Evolutionary conservation across 2,888 invertebrate genomes (phyloP).

Genomic region (Trilocha varians): DNA sequence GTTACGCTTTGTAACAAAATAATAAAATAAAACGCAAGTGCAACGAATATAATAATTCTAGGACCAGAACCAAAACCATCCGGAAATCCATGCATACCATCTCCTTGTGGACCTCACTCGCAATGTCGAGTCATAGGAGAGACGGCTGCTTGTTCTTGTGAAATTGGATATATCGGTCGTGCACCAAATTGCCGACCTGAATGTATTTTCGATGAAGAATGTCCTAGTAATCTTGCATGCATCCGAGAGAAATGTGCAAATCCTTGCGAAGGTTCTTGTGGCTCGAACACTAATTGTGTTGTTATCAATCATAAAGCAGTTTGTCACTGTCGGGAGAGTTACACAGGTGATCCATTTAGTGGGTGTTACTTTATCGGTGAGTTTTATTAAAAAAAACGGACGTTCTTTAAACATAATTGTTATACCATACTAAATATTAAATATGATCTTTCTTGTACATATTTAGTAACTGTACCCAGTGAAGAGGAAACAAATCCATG

Average conservation of each 20-base stretch:
- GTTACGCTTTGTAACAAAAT: neutral
- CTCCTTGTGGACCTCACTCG: constrained; percentile 89
- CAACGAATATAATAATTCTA: too few species aligned
- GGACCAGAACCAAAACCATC: constrained; percentile 69
- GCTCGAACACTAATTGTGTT: constrained; percentile 82
- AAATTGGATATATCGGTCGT: constrained; percentile 84
- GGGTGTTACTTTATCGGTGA: constrained; percentile 75
- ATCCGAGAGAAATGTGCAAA: constrained; percentile 85
- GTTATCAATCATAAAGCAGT: constrained; percentile 88
- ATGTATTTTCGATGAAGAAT: constrained; percentile 88
- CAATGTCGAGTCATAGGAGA: constrained; percentile 84
- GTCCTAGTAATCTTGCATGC: constrained; percentile 87
- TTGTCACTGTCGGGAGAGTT: constrained; percentile 86
- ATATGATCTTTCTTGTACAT: too few species aligned
- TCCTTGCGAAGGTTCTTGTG: constrained; percentile 90
- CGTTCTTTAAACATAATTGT: too few species aligned
- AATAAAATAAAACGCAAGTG: neutral
- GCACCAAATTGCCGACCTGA: constrained; percentile 90
- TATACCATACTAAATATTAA: too few species aligned
- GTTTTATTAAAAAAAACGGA: constrained; percentile 12
- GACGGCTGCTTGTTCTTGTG: constrained; percentile 86
- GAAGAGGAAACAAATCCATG: constrained; percentile 83
- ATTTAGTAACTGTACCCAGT: constrained; percentile 71
- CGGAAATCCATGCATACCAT: constrained; percentile 84
- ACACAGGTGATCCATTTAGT: constrained; percentile 88